These are phyloP conservation scores for Chinchilla lanigera DNA, from an alignment of 2,113 vertebrate genomes.

Conservation along the genomic window DNA sequence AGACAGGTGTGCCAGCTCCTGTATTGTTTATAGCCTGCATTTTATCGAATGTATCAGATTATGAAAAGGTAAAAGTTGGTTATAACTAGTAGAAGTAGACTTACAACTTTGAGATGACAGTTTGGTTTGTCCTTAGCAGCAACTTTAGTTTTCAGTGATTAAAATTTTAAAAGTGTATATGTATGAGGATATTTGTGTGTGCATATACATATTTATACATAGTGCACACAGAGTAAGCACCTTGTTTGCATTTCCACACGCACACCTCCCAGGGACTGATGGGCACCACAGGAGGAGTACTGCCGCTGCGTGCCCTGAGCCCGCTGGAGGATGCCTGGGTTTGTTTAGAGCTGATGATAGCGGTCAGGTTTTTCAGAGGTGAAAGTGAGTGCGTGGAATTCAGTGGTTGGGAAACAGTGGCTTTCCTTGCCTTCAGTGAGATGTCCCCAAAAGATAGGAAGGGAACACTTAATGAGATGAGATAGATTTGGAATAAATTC, in stretches of 20 bases:
- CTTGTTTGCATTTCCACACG: not conserved
- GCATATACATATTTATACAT: not conserved
- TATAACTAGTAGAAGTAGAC: not conserved
- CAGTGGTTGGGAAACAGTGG: constrained; percentile 55
- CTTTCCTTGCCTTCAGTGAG: constrained; percentile 61
- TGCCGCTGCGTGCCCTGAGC: constrained; percentile 21
- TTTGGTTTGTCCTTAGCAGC: not conserved
- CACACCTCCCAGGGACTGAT: not conserved
- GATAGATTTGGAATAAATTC: constrained; percentile 49
- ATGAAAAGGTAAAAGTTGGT: constrained; percentile 10
- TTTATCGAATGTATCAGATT: constrained; percentile 41
- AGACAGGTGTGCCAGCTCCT: not conserved
- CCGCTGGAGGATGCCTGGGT: constrained; percentile 43
- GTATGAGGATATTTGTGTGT: not conserved
- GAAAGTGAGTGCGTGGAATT: constrained; percentile 60
- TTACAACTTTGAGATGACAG: not conserved
- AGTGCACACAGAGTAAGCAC: not conserved
- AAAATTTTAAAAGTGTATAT: constrained; percentile 35
- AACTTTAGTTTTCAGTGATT: not conserved
- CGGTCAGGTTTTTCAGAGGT: constrained; percentile 51
- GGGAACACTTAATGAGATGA: constrained; percentile 27
- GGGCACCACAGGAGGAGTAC: constrained; percentile 13
- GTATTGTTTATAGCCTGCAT: constrained; percentile 8
- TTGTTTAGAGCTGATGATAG: constrained; percentile 55
- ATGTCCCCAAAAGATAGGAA: constrained; percentile 59